Percentiles rank a stretch among this genome's conserved stretches.
These are phyloP conservation scores for Heterocephalus glaber DNA, from an alignment of 2,113 vertebrate genomes.

Conservation along the genomic window DNA sequence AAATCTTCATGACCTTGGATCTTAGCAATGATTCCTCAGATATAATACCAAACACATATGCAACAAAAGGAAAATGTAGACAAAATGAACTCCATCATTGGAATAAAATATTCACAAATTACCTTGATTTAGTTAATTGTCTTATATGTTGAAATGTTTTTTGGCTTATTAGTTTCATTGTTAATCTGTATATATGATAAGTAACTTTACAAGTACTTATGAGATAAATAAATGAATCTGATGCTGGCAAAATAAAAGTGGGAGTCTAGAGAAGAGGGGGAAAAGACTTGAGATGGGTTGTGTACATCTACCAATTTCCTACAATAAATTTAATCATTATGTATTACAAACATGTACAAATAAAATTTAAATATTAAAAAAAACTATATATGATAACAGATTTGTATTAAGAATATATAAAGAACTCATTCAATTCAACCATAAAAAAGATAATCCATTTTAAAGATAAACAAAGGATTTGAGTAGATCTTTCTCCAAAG, in stretches of 20 bases:
- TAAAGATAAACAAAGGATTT: background rate
- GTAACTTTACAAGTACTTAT: background rate
- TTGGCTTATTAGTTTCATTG: background rate
- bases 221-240: background rate
- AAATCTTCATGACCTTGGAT: background rate
- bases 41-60: background rate
- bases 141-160: background rate
- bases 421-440: background rate
- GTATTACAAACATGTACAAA: background rate
- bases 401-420: background rate
- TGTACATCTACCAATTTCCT: background rate
- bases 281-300: background rate
- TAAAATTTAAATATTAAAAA: background rate
- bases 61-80: constrained; percentile 12
- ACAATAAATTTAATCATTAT: background rate
- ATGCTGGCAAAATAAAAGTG: background rate
- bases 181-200: background rate
- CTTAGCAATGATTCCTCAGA: background rate
- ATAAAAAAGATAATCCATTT: background rate
- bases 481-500: background rate
- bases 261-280: background rate
- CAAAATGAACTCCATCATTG: background rate
- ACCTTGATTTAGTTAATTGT: background rate
- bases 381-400: background rate
- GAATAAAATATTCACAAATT: constrained; percentile 39